phyloP scores from a whole-genome alignment of 92 coral and sea anemone genomes.

The Epizoanthus rinbou region DNA sequence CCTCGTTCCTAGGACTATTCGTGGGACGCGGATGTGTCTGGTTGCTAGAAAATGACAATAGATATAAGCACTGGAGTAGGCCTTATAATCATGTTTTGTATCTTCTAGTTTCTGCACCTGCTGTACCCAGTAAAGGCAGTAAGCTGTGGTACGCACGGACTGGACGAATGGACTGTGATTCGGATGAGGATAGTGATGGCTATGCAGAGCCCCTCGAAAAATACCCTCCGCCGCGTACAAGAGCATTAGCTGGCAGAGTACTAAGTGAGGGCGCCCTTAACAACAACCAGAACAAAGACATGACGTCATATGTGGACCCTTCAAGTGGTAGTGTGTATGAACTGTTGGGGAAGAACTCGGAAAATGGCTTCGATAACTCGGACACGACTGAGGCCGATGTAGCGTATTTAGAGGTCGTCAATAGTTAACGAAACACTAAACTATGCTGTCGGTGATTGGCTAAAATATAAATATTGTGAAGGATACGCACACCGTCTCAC shows the following conservation, averaged over 20 bases:
- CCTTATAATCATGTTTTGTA: background rate
- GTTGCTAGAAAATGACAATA: too few species aligned
- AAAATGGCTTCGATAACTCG: background rate
- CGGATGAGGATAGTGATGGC: constrained; percentile 88
- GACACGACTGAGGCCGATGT: background rate
- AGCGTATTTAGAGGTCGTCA: constrained; percentile 9
- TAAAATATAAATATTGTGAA: background rate
- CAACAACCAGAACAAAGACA: constrained; percentile 8
- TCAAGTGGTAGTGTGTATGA: background rate
- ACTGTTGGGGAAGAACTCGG: background rate
- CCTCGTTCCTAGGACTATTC: too few species aligned
- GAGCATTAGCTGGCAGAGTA: constrained; percentile 27
- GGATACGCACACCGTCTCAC: background rate
- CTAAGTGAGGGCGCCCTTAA: constrained; percentile 63
- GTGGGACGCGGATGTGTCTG: too few species aligned
- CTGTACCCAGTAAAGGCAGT: constrained; percentile 22
- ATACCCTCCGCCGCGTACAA: constrained; percentile 1
- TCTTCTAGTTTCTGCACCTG: constrained; percentile 24
- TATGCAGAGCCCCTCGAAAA: constrained; percentile 64
- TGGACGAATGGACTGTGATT: constrained; percentile 48
- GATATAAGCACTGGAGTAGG: too few species aligned
- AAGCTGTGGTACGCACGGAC: constrained; percentile 83
- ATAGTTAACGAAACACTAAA: background rate
- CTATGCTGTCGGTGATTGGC: background rate
- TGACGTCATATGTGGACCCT: constrained; percentile 19